Evolutionary conservation across 2,113 vertebrate genomes (phyloP), one percentile per base, ranked within the genome.

Genomic region (Etia nguti): DNA sequence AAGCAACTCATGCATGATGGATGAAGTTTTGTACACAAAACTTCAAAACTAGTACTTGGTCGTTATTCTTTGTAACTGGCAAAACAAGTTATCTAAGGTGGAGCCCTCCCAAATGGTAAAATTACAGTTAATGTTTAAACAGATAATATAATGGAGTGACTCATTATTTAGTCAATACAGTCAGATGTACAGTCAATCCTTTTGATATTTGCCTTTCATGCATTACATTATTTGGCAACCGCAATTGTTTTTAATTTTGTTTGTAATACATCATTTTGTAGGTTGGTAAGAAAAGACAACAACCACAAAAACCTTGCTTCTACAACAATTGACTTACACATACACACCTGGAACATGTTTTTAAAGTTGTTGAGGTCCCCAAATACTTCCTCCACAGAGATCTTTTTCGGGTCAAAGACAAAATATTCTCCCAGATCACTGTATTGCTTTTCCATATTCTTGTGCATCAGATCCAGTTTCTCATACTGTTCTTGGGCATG

Each of bases 321-420:
- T 73, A 68, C 38, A 13, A 73, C 8, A 46, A 6, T 4, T 29
- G 4, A 36, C 5, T 18, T 15, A 82, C 24, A 48, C 24, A 41
- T 36, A 86, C 95, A 8, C 84, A 98, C 97, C 97, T 97, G 93
- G 92, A 99, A 97, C 96, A 96, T 98, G 92, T 95, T 98, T 91
- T 92, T 97, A 56, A 98, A 98, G 94, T 95, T 98, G 93, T 96
- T 96, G 65, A 98, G 93, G 86, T 98, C 97, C 1, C 94, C 95
- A 50, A 98, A 98, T 87, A 98, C 95, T 88, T 98, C 97, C 90
- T 96, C 97, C 15, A 96, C 87, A 6, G 96, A 93, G 1, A 97
- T 86, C 59, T 98, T 98, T 83, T 93, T 97, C 3, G 96, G 94
- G 89, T 97, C 95, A 88, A 98, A 98, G 55, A 98, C 95, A 92